These are phyloP conservation scores for Acrocephalus arundinaceus DNA, from an alignment of 2,113 vertebrate species.

Conservation along the genomic window DNA sequence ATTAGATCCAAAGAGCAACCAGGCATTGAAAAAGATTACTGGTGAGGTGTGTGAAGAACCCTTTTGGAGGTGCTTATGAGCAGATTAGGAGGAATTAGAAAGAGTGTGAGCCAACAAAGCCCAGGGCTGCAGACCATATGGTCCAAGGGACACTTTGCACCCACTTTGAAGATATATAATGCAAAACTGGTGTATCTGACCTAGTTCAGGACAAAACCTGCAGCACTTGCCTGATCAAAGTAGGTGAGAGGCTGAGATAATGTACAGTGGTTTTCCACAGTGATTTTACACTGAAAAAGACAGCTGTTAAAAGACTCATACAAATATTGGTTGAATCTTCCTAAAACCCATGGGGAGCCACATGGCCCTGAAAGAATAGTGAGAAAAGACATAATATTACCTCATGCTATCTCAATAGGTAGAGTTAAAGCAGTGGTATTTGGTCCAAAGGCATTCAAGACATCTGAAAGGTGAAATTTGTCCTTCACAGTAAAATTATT, in stretches of 20 bases:
- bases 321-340: not conserved
- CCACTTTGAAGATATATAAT: not conserved
- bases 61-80: conserved; percentile 6
- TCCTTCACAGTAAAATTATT: not conserved
- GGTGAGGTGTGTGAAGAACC: not conserved
- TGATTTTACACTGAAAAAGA: not conserved
- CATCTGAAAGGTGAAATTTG: not conserved
- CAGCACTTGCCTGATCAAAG: not conserved
- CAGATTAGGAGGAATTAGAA: conserved; percentile 27
- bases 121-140: not conserved
- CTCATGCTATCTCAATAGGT: not conserved
- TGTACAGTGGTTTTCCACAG: not conserved
- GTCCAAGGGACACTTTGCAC: not conserved
- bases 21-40: not conserved
- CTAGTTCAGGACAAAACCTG: not conserved
- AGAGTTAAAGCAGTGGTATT: not conserved
- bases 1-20: not conserved
- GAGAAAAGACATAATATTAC: not conserved
- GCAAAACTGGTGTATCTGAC: not conserved
- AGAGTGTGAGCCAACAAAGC: not conserved
- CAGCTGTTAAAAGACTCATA: not conserved
- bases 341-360: not conserved
- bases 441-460: not conserved
- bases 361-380: not conserved
- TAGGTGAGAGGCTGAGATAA: not conserved